Evolutionary conservation across 1,140 invertebrate genomes (phyloP).

Genomic region (Sweltsa coloradensis): DNA sequence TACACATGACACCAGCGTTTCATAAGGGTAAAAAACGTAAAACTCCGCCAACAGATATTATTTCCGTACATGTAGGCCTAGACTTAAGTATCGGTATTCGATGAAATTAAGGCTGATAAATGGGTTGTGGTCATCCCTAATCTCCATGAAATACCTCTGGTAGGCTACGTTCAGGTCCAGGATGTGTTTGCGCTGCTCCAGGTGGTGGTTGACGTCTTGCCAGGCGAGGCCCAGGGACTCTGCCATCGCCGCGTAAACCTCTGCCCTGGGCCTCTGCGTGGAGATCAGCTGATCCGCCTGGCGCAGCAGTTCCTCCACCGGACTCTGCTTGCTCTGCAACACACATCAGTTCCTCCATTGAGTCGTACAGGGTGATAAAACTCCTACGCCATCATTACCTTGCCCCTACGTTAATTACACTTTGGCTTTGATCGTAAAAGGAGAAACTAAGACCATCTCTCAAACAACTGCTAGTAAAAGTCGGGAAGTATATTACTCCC

Average conservation of each 20-base stretch:
- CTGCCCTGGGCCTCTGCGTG: conserved; percentile 59
- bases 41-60: neutral
- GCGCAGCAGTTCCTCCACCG: conserved; percentile 76
- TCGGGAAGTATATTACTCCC: too few relatives aligned
- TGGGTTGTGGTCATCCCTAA: conserved; percentile 5
- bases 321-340: conserved; percentile 74
- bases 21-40: too few relatives aligned
- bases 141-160: conserved; percentile 41
- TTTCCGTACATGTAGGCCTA: neutral
- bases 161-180: conserved; percentile 63
- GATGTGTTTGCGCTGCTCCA: conserved; percentile 64
- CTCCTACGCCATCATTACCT: too few relatives aligned
- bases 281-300: conserved; percentile 75
- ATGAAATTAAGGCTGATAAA: neutral
- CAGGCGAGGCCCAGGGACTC: conserved; percentile 77
- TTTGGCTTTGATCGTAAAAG: too few relatives aligned
- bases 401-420: too few relatives aligned
- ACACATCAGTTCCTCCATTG: too few relatives aligned
- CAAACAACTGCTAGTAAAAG: too few relatives aligned
- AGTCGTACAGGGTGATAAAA: too few relatives aligned
- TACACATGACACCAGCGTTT: too few relatives aligned
- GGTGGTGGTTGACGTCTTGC: conserved; percentile 71
- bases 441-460: too few relatives aligned
- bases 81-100: neutral
- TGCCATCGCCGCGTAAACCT: conserved; percentile 84